Conservation (phyloP, 2,797 vertebrate genomes). For the Parambassis ranga region DNA sequence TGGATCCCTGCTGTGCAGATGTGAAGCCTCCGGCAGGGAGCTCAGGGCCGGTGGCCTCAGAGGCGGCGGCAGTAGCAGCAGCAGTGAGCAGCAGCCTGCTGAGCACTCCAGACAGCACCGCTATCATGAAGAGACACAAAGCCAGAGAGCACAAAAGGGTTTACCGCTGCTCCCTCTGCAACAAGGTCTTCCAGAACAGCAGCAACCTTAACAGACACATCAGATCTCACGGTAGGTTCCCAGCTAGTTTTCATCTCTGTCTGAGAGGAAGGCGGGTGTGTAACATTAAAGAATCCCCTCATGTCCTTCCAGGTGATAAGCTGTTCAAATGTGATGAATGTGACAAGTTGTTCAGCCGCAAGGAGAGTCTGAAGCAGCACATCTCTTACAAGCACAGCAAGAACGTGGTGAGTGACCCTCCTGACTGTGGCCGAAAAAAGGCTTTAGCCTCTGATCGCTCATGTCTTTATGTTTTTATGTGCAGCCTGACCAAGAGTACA, state of each 20-base stretch:
- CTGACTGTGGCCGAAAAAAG: fast-evolving
- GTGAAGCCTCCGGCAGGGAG: conserved; percentile 35
- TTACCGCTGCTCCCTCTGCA: conserved; percentile 93
- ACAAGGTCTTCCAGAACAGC: conserved; percentile 98
- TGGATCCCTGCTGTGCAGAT: conserved; percentile 35
- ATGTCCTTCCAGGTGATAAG: conserved; percentile 86
- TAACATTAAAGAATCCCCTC: background rate
- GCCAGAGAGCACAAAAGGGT: conserved; percentile 90
- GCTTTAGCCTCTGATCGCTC: background rate
- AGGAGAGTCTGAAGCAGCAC: conserved; percentile 98
- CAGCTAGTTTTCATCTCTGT: background rate
- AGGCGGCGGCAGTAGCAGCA: background rate
- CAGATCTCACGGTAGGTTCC: conserved; percentile 88
- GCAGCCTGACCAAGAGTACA: conserved; percentile 91
- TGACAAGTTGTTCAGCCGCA: conserved; percentile 96
- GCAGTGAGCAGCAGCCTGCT: conserved; percentile 36
- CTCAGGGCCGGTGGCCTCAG: conserved; percentile 17
- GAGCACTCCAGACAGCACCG: conserved; percentile 18
- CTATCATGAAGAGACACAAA: conserved; percentile 69
- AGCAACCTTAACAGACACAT: conserved; percentile 98
- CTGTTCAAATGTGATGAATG: conserved; percentile 98
- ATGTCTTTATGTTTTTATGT: background rate
- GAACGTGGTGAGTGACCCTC: conserved; percentile 80
- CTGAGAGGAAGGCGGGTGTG: background rate
- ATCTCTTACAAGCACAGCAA: conserved; percentile 99